Percentiles rank a stretch among this genome's conserved stretches.
phyloP scores from a whole-genome alignment of 2,113 vertebrate species.

The Oceanites oceanicus region DNA sequence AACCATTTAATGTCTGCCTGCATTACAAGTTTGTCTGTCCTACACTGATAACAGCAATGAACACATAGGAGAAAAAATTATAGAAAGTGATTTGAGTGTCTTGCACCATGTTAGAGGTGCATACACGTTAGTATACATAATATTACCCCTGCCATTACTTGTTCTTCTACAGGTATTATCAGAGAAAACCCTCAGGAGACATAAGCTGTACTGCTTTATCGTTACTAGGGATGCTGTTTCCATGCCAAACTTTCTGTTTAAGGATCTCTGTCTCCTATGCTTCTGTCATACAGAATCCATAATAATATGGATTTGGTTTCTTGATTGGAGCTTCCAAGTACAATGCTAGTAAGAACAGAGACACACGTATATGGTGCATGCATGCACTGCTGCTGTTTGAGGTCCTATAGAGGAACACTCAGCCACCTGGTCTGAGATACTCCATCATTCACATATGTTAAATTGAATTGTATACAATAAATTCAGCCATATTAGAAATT shows the following conservation, averaged over 20 bases:
- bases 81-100: background rate
- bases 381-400: background rate
- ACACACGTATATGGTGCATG: fast-evolving
- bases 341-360: background rate
- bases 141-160: background rate
- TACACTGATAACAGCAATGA: background rate
- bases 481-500: background rate
- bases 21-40: background rate
- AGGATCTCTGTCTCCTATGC: background rate
- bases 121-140: background rate
- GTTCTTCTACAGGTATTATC: background rate
- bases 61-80: background rate
- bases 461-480: background rate
- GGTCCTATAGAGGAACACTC: background rate
- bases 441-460: background rate
- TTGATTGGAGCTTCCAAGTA: background rate
- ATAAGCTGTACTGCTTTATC: background rate
- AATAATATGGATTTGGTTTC: background rate
- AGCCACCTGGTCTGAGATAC: background rate
- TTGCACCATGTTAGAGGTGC: background rate
- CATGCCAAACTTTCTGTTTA: background rate
- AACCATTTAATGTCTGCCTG: background rate
- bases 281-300: background rate
- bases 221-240: background rate
- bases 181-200: background rate